Evolutionary conservation across 2,113 vertebrate species (phyloP).

Genomic region (Eptesicus fuscus): DNA sequence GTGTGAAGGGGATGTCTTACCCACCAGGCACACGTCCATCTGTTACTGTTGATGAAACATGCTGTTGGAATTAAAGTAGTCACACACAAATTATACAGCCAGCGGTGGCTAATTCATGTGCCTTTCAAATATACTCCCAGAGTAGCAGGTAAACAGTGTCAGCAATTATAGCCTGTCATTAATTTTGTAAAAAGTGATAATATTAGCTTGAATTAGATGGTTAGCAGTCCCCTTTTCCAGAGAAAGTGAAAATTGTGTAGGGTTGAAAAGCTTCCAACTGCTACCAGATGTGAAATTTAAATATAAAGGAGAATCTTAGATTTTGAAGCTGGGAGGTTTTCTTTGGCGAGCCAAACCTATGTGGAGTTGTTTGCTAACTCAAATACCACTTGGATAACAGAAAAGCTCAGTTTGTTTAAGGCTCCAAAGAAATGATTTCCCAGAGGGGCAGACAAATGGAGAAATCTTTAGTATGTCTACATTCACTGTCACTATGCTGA

Average conservation of each 20-base stretch:
- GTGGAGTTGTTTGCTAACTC: constrained; percentile 7
- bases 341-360: constrained; percentile 45
- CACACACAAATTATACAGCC: constrained; percentile 41
- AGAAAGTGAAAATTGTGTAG: background rate
- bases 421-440: constrained; percentile 28
- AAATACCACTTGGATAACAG: constrained; percentile 22
- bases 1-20: constrained; percentile 23
- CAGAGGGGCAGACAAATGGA: background rate
- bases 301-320: constrained; percentile 29
- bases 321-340: constrained; percentile 35
- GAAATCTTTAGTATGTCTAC: background rate
- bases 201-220: constrained; percentile 47
- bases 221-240: background rate
- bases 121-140: constrained; percentile 56
- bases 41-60: constrained; percentile 67
- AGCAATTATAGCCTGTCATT: constrained; percentile 61
- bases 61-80: constrained; percentile 57
- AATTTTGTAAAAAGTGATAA: constrained; percentile 61
- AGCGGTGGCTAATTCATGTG: constrained; percentile 36
- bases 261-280: constrained; percentile 9
- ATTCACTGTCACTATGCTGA: background rate
- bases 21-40: background rate
- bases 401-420: constrained; percentile 39
- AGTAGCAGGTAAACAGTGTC: constrained; percentile 23
- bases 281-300: constrained; percentile 59